Base-by-base conservation (phyloP, 2,113 vertebrate species). In the Platysteira castanea region DNA sequence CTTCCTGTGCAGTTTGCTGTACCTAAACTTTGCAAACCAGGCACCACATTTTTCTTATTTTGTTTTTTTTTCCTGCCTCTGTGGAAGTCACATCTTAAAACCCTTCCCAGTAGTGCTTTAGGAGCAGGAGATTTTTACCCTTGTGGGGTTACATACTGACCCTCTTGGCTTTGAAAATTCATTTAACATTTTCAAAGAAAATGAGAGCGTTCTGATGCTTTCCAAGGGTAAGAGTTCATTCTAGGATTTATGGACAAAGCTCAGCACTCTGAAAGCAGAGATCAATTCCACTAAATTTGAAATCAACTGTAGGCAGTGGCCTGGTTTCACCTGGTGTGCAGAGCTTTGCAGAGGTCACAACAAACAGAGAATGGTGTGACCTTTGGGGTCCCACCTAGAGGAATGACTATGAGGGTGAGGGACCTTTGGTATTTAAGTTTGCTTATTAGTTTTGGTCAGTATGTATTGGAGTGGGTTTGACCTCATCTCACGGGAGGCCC, bases 361-460 rank as follows among this genome's bases (percentile, higher is more conserved):
- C 90, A 77, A 75, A 59, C 80, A 57, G 44, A 27, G 8, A 54
- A 59, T 41, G 84, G 13, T 50, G 57, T 89, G 84, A 97, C 96
- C 97, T 96, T 97, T 92, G 89, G 89, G 69, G 79, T 93, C 87
- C 90, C 17, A 27, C 87, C 84, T 92, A 6, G 5, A 74, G 75
- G 71, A 92, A 90, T 93, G 91, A 76, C 78, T 83, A 39, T 3
- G 46, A 78, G 52, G 86, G 87, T 92, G 96, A 97, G 92, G 64
- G 92, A 95, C 94, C 93, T 97, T 94, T 96, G 96, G 49, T 96
- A 87, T 97, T 97, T 96, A 85, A 92, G 91, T 96, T 96, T 96
- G 94, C 88, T 89, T 90, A 97, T 97, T 96, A 94, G 89, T 95
- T 94, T 95, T 87, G 82, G 63, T 94, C 94, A 52, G 91, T 76